Evolutionary conservation across 2,888 invertebrate species (phyloP), one percentile per base, ranked within the genome.

Genomic region (Axea sp.): DNA sequence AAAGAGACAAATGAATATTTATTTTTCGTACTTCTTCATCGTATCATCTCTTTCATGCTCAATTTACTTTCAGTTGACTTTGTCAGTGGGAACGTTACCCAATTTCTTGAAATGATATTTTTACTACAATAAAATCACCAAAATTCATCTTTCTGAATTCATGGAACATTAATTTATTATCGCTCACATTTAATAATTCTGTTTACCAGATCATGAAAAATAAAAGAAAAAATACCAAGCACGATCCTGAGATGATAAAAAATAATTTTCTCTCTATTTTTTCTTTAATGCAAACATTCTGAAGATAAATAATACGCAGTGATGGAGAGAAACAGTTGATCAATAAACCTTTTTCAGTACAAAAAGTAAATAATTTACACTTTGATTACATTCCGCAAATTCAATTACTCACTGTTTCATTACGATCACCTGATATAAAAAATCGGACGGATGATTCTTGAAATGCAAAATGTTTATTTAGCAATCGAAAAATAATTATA

Each of bases 11-110:
- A 49, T 62, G 51, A 11, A 3, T 19, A 59, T 49, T n/a, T 24
- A 17, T 31, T 15, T 26, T 22, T 7, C 33, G 35, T 64, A 37
- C 35, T 12, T 51, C 59, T 41, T 53, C 12, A 57, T 67, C 31
- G 37, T 49, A 41, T 51, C 43, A 39, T 55, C 59, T 53, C 47
- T 8, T 57, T 62, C 49, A 37, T 43, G 35, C 37, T 37, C 53
- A 55, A 45, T 65, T 45, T 41, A 45, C 12, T 17, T 45, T 6
- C 26, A 11, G 35, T 24, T 8, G 7, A n/a, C n/a, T 6, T 4
- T 55, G 65, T 55, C 65, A 65, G 30, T 17, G 7, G 26, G n/a
- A 53, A 45, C 14, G 24, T 35, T 35, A 35, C 41, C 24, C 12
- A 41, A 64, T 43, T 64, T 53, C 33, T 35, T 28, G 8, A 12